Evolutionary conservation across 92 coral and sea anemone genomes (phyloP).

Genomic region (Phymanthus crucifer): DNA sequence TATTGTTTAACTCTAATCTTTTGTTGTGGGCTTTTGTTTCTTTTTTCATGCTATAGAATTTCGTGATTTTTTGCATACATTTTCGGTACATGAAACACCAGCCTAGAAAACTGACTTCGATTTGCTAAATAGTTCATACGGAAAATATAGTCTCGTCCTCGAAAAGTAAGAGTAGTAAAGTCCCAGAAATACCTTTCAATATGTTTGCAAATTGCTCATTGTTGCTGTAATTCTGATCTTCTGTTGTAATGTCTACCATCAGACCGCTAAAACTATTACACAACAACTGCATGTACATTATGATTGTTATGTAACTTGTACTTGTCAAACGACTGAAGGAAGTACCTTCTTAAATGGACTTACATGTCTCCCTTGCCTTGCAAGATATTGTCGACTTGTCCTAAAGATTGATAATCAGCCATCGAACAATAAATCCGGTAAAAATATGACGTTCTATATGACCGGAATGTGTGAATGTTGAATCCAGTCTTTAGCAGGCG

Average conservation of each 20-base stretch:
- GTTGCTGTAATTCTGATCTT: conserved; percentile 10
- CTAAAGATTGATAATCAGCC: conserved; percentile 20
- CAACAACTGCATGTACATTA: not conserved
- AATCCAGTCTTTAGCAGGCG: not conserved
- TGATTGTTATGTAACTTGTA: not conserved
- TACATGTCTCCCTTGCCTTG: conserved; percentile 37
- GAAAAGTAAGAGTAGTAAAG: too few relatives aligned
- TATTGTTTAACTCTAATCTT: too few relatives aligned
- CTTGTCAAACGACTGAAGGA: not conserved
- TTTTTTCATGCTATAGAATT: too few relatives aligned
- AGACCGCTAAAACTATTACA: conserved; percentile 68
- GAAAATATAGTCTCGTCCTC: too few relatives aligned
- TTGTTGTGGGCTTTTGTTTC: too few relatives aligned
- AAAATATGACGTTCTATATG: too few relatives aligned
- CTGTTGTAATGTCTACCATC: conserved; percentile 55
- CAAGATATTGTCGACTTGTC: conserved; percentile 11
- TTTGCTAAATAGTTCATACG: too few relatives aligned
- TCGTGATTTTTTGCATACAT: too few relatives aligned
- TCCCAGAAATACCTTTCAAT: conserved; percentile 55
- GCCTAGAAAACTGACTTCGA: too few relatives aligned
- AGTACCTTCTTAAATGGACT: not conserved
- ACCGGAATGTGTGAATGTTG: not conserved
- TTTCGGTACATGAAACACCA: too few relatives aligned
- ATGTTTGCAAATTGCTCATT: conserved; percentile 62
- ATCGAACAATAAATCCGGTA: not conserved